Conservation (phyloP, 2,113 vertebrate species). For the Tringa solitaria region DNA sequence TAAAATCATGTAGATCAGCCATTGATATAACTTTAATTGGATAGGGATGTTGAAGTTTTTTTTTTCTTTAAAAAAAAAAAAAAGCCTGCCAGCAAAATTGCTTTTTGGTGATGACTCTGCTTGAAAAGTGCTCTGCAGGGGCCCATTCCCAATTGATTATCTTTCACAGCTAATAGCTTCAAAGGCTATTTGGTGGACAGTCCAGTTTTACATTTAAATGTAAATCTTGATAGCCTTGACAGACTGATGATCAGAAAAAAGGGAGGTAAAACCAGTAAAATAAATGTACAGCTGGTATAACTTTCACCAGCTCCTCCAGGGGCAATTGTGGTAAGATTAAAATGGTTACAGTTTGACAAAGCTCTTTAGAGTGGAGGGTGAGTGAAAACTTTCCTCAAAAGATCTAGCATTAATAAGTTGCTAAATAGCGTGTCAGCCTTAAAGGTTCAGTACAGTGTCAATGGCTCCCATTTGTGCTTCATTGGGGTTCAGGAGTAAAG, state of each 20-base stretch:
- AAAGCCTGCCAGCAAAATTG: slow-evolving; percentile 65
- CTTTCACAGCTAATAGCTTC: slow-evolving; percentile 84
- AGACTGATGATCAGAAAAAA: slow-evolving; percentile 47
- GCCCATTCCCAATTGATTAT: slow-evolving; percentile 85
- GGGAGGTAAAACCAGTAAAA: slow-evolving; percentile 11
- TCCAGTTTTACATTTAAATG: slow-evolving; percentile 68
- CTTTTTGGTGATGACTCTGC: slow-evolving; percentile 77
- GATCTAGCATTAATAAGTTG: not conserved
- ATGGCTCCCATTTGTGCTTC: not conserved
- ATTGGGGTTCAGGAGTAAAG: not conserved
- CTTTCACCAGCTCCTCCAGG: slow-evolving; percentile 50
- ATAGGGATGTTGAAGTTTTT: not conserved
- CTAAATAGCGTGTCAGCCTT: not conserved
- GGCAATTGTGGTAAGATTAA: not conserved
- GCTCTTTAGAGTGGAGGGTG: not conserved
- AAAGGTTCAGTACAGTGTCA: not conserved
- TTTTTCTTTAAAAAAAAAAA: not conserved
- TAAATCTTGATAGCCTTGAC: slow-evolving; percentile 65
- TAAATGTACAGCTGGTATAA: slow-evolving; percentile 40
- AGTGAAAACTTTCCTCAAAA: not conserved
- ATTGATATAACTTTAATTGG: slow-evolving; percentile 15
- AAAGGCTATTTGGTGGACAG: slow-evolving; percentile 68
- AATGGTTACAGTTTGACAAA: not conserved
- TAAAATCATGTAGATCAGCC: not conserved
- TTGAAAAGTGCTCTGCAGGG: slow-evolving; percentile 78